A percentile compares a stretch with the other conserved stretches of the same genome.
Conservation (phyloP, 2,888 invertebrate species). For the Gasteruption jaculator region DNA sequence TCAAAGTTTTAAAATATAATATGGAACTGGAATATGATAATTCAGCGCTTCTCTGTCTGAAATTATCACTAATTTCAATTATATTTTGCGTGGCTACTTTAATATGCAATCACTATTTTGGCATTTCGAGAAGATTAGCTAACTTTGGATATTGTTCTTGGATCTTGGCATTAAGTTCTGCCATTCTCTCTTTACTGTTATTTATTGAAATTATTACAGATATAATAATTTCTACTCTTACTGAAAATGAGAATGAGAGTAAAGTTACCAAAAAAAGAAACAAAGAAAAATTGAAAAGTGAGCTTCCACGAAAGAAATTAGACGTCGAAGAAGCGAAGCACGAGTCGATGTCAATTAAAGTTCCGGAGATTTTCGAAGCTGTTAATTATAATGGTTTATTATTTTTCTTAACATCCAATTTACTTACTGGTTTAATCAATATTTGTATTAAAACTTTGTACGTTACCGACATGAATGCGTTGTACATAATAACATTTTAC, state of each 20-base stretch:
- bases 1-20: slow-evolving; percentile 27
- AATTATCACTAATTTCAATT: slow-evolving; percentile 36
- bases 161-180: slow-evolving; percentile 64
- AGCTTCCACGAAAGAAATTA: background rate
- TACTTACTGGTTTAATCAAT: slow-evolving; percentile 82
- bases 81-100: slow-evolving; percentile 52
- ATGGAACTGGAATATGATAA: slow-evolving; percentile 33
- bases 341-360: slow-evolving; percentile 20
- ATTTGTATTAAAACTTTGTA: slow-evolving; percentile 63
- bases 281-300: no score
- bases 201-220: slow-evolving; percentile 55
- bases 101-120: slow-evolving; percentile 54
- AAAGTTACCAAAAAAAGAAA: no score
- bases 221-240: slow-evolving; percentile 28
- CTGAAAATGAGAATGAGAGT: slow-evolving; percentile 9
- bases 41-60: slow-evolving; percentile 39
- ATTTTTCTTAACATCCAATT: slow-evolving; percentile 81
- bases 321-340: slow-evolving; percentile 18
- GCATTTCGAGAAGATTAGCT: slow-evolving; percentile 74
- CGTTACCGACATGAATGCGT: slow-evolving; percentile 38
- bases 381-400: slow-evolving; percentile 77
- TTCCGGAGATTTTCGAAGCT: slow-evolving; percentile 63
- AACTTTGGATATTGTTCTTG: slow-evolving; percentile 80
- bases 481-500: slow-evolving; percentile 38
- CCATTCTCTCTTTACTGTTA: slow-evolving; percentile 57